Base-by-base conservation (phyloP, 2,888 invertebrate genomes). In the Calephelis perditalis region DNA sequence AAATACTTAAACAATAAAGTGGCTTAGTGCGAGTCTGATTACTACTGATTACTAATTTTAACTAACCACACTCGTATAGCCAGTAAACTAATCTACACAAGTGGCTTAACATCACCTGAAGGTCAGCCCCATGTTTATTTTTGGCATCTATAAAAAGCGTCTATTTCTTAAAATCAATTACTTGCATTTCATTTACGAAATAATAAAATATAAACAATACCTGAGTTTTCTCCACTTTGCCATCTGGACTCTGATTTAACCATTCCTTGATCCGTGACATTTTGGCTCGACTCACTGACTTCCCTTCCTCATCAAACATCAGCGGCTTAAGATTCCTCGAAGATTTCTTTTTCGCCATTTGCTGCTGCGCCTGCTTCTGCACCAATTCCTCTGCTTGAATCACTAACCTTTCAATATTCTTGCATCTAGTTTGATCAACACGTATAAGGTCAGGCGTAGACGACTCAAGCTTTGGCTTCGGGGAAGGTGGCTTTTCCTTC, bases 361-460 rank as follows among this genome's bases (percentile, higher is more conserved):
- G 75, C 59, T 77, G 70, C 43, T 80, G 82, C 60, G 79, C 91
- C 63, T 92, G 92, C 67, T 92, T 92, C 65, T 92, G 92, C 58
- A 96, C 96, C 79, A 96, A 89, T 80, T 95, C 94, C 77, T 96
- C 96, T 12, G 96, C 96, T 74, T 95, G 94, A 70, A 94, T 94
- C 64, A 96, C 96, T 63, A 97, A 88, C 79, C 94, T 93, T 74
- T 94, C 93, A 69, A 96, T 94, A 76, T 94, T 93, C 74, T 93
- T 94, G 68, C 92, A 91, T 73, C 91, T 86, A 5, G 85, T 84
- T 69, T 87, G 90, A 63, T 91, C 79, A 68, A 86, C 79, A 69
- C 81, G 87, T 44, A 92, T 78, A 15, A 92, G 81, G 67, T 91
- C 91, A 3, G 86, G 86, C 5, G 89, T 91, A 0, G 82, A 78